Evolutionary conservation across 2,113 vertebrate species (phyloP).

Genomic region (Setophaga coronata): DNA sequence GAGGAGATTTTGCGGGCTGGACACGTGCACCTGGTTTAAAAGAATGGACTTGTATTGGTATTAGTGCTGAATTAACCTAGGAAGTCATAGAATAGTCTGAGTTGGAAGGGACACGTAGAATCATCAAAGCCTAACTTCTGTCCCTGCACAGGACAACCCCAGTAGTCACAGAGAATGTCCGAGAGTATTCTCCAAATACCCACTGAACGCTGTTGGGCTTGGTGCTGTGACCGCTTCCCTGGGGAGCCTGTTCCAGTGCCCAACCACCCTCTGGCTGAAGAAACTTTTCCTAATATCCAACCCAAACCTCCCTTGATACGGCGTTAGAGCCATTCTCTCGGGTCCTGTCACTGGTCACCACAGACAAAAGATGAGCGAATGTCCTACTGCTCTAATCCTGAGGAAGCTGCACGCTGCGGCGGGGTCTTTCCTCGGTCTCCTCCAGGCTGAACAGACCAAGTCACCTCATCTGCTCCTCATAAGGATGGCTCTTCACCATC

Average conservation of each 20-base stretch:
- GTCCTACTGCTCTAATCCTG: neutral
- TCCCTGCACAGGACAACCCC: neutral
- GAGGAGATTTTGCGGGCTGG: neutral
- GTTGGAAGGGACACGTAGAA: neutral
- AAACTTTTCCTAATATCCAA: neutral
- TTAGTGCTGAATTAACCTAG: neutral
- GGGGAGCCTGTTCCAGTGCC: neutral
- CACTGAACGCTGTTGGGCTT: no score
- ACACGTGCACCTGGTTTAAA: accelerated
- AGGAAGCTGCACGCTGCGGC: neutral
- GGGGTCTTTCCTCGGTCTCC: neutral
- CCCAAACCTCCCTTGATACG: neutral
- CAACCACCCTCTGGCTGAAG: accelerated
- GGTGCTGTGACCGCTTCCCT: neutral
- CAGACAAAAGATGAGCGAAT: neutral
- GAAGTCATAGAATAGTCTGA: neutral
- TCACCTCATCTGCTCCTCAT: neutral
- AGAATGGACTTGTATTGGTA: no score
- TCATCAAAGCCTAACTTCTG: neutral
- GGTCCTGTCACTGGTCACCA: neutral
- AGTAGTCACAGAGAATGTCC: neutral
- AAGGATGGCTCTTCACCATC: neutral
- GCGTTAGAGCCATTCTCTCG: neutral
- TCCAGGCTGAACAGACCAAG: neutral
- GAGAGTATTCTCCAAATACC: neutral